Percentiles rank a stretch among this genome's conserved stretches.
Conservation (phyloP, 2,888 invertebrate genomes). For the Seira sanloemensis region DNA sequence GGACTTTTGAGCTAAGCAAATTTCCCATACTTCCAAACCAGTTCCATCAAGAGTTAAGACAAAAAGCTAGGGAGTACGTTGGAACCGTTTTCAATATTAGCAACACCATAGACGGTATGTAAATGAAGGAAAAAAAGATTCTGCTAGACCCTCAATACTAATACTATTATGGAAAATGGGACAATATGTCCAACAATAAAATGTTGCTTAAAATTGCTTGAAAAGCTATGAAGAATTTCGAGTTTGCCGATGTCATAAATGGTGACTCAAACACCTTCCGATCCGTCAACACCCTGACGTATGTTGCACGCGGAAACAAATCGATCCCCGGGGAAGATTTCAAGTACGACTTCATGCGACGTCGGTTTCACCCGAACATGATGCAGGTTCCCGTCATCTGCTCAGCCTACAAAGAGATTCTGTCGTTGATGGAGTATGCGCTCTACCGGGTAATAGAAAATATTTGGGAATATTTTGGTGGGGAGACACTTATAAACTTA, state of each 20-base stretch:
- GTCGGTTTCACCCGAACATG: slow-evolving; percentile 27
- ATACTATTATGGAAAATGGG: too few species aligned
- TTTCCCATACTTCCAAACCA: not conserved
- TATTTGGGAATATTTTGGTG: too few species aligned
- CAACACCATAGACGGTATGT: slow-evolving; percentile 35
- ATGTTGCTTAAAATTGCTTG: too few species aligned
- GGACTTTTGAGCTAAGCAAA: not conserved
- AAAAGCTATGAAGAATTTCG: slow-evolving; percentile 33
- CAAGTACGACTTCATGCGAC: slow-evolving; percentile 28
- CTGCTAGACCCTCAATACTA: too few species aligned
- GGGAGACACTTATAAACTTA: too few species aligned
- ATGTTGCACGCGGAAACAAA: not conserved
- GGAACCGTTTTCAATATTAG: not conserved
- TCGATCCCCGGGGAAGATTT: not conserved
- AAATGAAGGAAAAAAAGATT: not conserved
- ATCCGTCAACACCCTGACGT: not conserved
- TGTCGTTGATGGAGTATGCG: slow-evolving; percentile 3
- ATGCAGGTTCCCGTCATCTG: slow-evolving; percentile 40
- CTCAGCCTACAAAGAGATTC: slow-evolving; percentile 11
- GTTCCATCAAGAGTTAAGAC: not conserved
- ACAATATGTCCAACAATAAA: too few species aligned
- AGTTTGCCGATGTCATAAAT: slow-evolving; percentile 33
- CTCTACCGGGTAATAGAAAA: not conserved
- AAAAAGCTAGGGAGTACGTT: not conserved
- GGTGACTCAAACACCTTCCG: slow-evolving; percentile 23